Base-by-base conservation (phyloP, 2,113 vertebrate genomes). In the Podarcis raffonei region DNA sequence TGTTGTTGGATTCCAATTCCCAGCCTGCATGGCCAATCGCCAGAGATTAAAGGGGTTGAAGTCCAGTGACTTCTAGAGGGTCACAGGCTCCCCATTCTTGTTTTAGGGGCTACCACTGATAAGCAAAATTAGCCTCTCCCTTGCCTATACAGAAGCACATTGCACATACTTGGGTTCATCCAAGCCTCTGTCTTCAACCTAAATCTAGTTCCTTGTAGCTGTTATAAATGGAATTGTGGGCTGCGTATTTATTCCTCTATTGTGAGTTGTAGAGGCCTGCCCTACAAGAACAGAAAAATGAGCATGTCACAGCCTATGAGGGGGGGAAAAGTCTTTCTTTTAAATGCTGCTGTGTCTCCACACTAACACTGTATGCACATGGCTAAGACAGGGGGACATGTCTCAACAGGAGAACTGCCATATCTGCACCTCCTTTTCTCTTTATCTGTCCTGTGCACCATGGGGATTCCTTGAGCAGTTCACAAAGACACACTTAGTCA, bases 401-500 rank as follows among this genome's bases (percentile, higher is more conserved):
- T 42, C 30, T 75, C 77, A 25, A 23, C 11, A 62, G 30, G 5
- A 22, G 66, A 71, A 7, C 35, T 37, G 81, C 20, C 15, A 57
- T 39, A 62, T 42, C 22, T 66, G 37, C 65, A 13, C 25, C 71
- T 27, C 27, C 25, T n/a, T 76, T 39, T 75, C 18, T 75, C 80
- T 59, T 65, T 25, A 76, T 27, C 25, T 8, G n/a, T 23, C 27
- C 32, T 66, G 6, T 76, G 39, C 22, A 42, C 12, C 27, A 2
- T 65, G 32, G 16, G 39, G 39, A 32, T 16, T 30, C 25, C 79
- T 53, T 0, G 0, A 0, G 0, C 9, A 39, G 59, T 62, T 16
- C 53, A 32, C 25, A 7, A 8, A 86, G 1, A n/a, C 69, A 66
- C 59, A 48, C 78, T 20, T 1, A 4, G 1, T 0, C 23, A n/a